Conservation (phyloP, 2,113 vertebrate genomes). For the Charadrius vociferus region DNA sequence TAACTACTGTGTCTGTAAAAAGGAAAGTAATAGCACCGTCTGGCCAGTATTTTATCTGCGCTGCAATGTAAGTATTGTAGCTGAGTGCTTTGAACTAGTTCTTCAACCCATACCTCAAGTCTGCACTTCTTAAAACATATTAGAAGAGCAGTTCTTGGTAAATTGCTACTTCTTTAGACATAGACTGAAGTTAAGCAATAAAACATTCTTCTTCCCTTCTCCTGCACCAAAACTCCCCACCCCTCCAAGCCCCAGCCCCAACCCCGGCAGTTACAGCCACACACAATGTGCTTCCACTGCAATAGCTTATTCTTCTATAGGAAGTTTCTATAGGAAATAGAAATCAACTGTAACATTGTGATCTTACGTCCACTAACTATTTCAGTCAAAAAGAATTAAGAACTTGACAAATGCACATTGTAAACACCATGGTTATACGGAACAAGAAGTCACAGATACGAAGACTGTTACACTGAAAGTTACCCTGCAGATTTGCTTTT, state of each 20-base stretch:
- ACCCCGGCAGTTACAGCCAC: background rate
- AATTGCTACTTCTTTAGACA: background rate
- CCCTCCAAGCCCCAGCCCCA: background rate
- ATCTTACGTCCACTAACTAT: too few relatives aligned
- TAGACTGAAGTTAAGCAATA: background rate
- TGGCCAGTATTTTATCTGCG: too few relatives aligned
- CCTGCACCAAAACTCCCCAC: background rate
- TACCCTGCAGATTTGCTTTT: background rate
- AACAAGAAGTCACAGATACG: background rate
- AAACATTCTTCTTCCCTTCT: background rate
- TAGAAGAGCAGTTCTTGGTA: background rate
- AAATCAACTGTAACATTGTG: background rate
- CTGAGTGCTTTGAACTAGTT: background rate
- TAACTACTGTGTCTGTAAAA: background rate
- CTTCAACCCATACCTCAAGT: background rate
- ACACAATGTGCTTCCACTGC: background rate
- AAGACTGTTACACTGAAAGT: accelerated
- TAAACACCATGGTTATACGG: background rate
- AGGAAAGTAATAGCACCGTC: background rate
- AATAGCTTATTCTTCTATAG: background rate
- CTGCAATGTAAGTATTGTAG: accelerated
- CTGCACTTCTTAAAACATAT: background rate
- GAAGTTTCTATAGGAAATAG: too few relatives aligned
- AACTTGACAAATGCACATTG: background rate
- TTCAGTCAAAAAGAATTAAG: background rate